Evolutionary conservation across 2,888 invertebrate species (phyloP).

Genomic region (Temnothorax ravouxi): DNA sequence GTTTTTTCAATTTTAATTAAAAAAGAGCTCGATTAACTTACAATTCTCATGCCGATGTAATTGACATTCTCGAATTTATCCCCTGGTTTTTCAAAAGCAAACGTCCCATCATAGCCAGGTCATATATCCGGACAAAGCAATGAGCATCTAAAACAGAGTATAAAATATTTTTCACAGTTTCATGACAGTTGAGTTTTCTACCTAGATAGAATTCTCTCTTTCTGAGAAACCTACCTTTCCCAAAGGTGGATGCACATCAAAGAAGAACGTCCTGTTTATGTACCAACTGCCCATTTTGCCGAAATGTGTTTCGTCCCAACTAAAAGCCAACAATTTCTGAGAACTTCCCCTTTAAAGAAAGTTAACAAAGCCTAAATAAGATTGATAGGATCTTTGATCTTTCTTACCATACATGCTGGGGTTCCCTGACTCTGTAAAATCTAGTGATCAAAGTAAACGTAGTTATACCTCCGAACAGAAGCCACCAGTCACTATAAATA

Average conservation of each 20-base stretch:
- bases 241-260: conserved; percentile 98
- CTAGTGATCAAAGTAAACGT: conserved; percentile 91
- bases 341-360: conserved; percentile 29
- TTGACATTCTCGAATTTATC: conserved; percentile 96
- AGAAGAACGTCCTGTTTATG: conserved; percentile 98
- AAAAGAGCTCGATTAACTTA: conserved; percentile 86
- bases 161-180: neutral
- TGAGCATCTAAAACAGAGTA: conserved; percentile 92
- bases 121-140: conserved; percentile 95
- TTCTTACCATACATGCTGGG: conserved; percentile 97
- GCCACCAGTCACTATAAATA: conserved; percentile 89
- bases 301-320: conserved; percentile 99
- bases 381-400: neutral
- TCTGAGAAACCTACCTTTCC: conserved; percentile 92
- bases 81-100: conserved; percentile 98
- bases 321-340: conserved; percentile 85
- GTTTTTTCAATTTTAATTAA: neutral
- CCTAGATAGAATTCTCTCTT: conserved; percentile 7
- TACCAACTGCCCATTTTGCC: conserved; percentile 99
- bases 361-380: neutral
- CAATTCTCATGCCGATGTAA: conserved; percentile 97
- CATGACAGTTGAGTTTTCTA: conserved; percentile 22
- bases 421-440: conserved; percentile 96
- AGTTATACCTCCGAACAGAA: conserved; percentile 89
- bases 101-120: conserved; percentile 98